Conservation (phyloP, 2,888 invertebrate species). For the Sepioteuthis lessoniana region DNA sequence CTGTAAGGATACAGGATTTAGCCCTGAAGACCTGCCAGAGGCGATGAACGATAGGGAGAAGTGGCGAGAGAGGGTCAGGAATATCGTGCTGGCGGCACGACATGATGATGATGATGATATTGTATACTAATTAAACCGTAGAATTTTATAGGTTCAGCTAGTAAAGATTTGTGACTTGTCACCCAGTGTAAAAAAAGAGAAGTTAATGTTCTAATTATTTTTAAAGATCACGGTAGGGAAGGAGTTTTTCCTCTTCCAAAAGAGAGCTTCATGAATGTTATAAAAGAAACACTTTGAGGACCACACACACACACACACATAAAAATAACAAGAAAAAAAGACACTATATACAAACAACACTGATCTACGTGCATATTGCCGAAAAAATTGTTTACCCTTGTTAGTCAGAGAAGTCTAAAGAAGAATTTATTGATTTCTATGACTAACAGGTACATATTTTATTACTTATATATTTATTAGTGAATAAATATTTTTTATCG, state of each 20-base stretch:
- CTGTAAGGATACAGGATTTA: accelerated
- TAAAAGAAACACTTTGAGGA: neutral
- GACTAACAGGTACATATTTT: neutral
- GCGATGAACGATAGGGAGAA: too few relatives aligned
- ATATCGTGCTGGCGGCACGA: too few relatives aligned
- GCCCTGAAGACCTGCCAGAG: accelerated
- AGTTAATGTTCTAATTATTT: neutral
- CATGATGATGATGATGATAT: too few relatives aligned
- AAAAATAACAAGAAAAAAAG: neutral
- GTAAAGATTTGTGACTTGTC: neutral
- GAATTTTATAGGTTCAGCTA: too few relatives aligned
- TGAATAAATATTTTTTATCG: neutral
- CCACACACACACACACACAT: neutral
- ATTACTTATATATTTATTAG: neutral
- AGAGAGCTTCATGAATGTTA: neutral
- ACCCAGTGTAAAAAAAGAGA: neutral
- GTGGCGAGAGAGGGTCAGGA: too few relatives aligned
- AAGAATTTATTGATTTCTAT: neutral
- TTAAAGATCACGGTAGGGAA: neutral
- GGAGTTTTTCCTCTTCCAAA: neutral
- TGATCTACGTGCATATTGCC: neutral
- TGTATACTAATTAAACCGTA: too few relatives aligned
- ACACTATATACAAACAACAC: neutral
- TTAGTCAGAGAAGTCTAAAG: neutral
- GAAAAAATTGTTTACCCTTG: neutral